A percentile compares a stretch with the other conserved stretches of the same genome.
phyloP scores from a whole-genome alignment of 2,113 vertebrate species.

The Carassius carassius region DNA sequence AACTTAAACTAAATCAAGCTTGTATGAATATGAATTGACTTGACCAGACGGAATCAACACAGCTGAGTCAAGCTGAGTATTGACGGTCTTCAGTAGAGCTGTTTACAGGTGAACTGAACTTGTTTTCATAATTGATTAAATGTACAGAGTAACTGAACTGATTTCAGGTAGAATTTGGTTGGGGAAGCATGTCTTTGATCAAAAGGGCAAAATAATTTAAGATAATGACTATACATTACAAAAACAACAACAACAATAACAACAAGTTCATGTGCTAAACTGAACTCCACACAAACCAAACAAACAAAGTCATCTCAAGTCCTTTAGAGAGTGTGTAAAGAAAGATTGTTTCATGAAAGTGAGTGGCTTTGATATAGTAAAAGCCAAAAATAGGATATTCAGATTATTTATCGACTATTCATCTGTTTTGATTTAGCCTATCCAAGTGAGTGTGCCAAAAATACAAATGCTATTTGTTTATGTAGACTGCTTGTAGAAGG shows the following conservation, averaged over 20 bases:
- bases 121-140: too few species aligned
- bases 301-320: not conserved
- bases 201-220: not conserved
- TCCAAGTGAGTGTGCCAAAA: conserved; percentile 14
- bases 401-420: conserved; percentile 4
- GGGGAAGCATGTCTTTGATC: too few species aligned
- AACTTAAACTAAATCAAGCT: too few species aligned
- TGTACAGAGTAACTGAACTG: too few species aligned
- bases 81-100: too few species aligned
- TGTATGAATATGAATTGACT: too few species aligned
- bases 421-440: not conserved
- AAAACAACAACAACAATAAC: not conserved
- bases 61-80: too few species aligned
- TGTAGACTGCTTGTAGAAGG: not conserved
- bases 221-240: not conserved
- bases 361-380: not conserved
- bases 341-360: not conserved
- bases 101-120: too few species aligned
- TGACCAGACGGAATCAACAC: too few species aligned
- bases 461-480: conserved; percentile 1
- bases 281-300: not conserved
- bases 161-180: too few species aligned
- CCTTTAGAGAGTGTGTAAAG: not conserved
- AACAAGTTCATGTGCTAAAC: not conserved
- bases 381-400: not conserved